These are phyloP conservation scores for Todiramphus saurophagus DNA, from an alignment of 2,113 vertebrate species.

Conservation along the genomic window DNA sequence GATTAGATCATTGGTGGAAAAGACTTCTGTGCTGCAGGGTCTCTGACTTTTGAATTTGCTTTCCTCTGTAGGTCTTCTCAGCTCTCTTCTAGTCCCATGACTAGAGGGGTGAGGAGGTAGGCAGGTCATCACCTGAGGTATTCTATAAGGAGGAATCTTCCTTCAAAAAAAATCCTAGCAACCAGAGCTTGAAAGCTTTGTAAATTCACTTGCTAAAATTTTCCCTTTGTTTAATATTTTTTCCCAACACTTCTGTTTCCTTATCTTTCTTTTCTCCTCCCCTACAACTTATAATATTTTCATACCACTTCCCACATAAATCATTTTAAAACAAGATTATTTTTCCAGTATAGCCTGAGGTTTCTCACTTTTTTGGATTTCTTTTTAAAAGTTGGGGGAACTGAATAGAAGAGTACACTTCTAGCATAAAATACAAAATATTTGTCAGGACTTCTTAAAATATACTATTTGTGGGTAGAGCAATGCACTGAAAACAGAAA, in stretches of 20 bases:
- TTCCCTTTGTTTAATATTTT: neutral
- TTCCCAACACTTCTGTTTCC: neutral
- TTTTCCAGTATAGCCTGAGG: neutral
- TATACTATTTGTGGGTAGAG: neutral
- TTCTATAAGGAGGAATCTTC: neutral
- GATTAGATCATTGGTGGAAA: neutral
- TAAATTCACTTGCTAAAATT: neutral
- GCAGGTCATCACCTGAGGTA: neutral
- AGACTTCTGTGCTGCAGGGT: neutral
- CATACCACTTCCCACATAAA: neutral
- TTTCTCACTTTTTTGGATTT: neutral
- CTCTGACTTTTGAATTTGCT: neutral
- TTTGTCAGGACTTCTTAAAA: neutral
- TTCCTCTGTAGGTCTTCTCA: neutral
- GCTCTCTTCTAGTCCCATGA: neutral
- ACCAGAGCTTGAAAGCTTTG: neutral
- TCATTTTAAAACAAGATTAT: neutral
- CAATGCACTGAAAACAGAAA: neutral
- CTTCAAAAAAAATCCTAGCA: neutral
- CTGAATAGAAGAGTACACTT: neutral
- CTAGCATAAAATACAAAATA: neutral
- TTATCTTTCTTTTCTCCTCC: neutral
- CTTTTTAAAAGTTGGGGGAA: neutral
- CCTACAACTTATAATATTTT: neutral
- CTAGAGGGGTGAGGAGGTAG: neutral